Base-by-base conservation (phyloP, 2,797 vertebrate species). In the Gila robusta region DNA sequence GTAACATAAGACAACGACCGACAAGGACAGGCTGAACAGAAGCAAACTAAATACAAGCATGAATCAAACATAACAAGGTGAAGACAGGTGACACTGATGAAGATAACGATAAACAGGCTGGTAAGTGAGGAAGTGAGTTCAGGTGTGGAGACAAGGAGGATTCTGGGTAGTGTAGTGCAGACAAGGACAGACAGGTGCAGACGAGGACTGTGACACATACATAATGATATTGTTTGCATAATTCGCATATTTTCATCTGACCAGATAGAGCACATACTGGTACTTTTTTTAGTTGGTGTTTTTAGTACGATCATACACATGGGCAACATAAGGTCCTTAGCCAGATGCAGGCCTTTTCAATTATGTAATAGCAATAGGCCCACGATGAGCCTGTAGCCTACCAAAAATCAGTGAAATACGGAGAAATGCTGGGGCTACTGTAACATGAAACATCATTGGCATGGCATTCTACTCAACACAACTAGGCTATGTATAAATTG, bases 241-340 rank as follows among this genome's bases (percentile, higher is more conserved):
- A 67, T 67, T 67, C 7, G 16, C 32, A 67, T 35, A 35, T 67
- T 67, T 67, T 35, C 28, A 67, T 67, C 32, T 17, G 28, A 32
- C 26, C 28, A 67, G 28, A 28, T 67, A 67, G 5, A 67, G 64
- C 6, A 67, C 64, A 67, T 67, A 7, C 64, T 1, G 64, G 64
- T 67, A 67, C 16, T 35, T 35, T 67, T 66, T 67, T 67, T 67
- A 67, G 64, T 67, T 67, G 64, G 64, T 67, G 64, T 35, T 67
- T 67, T 67, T 67, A 67, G 64, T 28, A 67, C 14, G 1, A 35
- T 67, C 16, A 67, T 67, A 67, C 14, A 17, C 64, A 67, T 67
- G 64, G 64, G 64, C 49, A 52, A 52, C 49, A 52, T 52, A 52
- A 52, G 49, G 49, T 7, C 64, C 12, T 28, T 14, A 14, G 26